These are phyloP conservation scores for Lepus americanus DNA, from an alignment of 2,113 vertebrate species.

Conservation along the genomic window DNA sequence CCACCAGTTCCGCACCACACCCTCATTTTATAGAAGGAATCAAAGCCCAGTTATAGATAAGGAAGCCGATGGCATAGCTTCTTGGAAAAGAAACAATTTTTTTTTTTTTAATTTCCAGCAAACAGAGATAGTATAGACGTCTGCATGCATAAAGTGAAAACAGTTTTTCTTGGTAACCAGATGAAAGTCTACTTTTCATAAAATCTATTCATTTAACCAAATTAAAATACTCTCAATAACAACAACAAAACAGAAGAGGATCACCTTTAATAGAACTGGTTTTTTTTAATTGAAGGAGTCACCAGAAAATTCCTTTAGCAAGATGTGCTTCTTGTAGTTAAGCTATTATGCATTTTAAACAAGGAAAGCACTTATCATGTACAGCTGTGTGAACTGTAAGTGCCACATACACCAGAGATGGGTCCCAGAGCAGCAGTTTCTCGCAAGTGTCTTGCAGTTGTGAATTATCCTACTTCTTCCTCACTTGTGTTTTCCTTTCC, in stretches of 20 bases:
- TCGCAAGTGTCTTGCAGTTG: neutral
- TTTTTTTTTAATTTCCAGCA: neutral
- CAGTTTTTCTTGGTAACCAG: neutral
- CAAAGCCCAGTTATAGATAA: neutral
- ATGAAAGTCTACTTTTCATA: conserved; percentile 42
- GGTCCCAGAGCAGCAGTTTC: neutral
- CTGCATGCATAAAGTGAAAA: neutral
- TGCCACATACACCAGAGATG: neutral
- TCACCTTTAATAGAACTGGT: neutral
- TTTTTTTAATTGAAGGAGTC: neutral
- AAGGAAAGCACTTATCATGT: neutral
- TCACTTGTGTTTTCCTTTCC: neutral
- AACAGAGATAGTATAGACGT: neutral
- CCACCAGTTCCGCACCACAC: neutral
- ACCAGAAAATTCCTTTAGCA: neutral
- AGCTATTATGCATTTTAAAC: neutral
- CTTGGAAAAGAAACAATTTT: neutral
- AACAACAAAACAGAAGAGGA: neutral
- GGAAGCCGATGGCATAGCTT: neutral
- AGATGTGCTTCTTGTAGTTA: neutral
- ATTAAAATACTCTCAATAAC: neutral
- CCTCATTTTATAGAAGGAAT: neutral
- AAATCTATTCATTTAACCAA: neutral
- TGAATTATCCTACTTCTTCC: neutral
- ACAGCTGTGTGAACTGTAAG: neutral